Conservation (phyloP, 2,113 vertebrate species). For the Nothocercus julius region DNA sequence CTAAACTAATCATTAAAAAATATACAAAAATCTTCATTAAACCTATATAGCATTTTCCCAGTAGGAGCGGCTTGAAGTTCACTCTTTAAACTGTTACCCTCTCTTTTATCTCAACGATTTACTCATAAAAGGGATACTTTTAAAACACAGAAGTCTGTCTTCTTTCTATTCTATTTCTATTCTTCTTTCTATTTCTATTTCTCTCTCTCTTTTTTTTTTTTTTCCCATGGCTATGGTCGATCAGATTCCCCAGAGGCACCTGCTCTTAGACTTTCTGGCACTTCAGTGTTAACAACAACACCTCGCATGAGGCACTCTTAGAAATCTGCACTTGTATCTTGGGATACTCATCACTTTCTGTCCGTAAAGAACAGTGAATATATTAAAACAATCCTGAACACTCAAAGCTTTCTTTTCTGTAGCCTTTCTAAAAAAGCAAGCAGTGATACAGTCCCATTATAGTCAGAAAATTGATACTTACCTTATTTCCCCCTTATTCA, state of each 20-base stretch:
- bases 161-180: not conserved
- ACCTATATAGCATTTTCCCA: not conserved
- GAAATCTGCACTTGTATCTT: slow-evolving; percentile 33
- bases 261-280: not conserved
- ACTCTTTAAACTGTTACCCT: not conserved
- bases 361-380: slow-evolving; percentile 14
- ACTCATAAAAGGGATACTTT: not conserved
- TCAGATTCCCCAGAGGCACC: not conserved
- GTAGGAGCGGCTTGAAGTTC: not conserved
- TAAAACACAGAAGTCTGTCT: not conserved
- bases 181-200: not conserved
- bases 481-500: not conserved
- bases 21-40: not conserved
- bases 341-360: not conserved
- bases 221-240: not conserved
- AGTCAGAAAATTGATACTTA: slow-evolving; percentile 47
- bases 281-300: not conserved
- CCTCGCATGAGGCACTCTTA: slow-evolving; percentile 17
- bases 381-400: slow-evolving; percentile 42
- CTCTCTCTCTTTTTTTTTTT: not conserved
- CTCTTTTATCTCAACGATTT: not conserved
- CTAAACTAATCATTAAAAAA: not conserved
- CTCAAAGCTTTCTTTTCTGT: slow-evolving; percentile 48
- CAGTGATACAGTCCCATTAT: not conserved
- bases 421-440: not conserved